Conservation (phyloP, 2,888 invertebrate species). For the Elysia crispata region DNA sequence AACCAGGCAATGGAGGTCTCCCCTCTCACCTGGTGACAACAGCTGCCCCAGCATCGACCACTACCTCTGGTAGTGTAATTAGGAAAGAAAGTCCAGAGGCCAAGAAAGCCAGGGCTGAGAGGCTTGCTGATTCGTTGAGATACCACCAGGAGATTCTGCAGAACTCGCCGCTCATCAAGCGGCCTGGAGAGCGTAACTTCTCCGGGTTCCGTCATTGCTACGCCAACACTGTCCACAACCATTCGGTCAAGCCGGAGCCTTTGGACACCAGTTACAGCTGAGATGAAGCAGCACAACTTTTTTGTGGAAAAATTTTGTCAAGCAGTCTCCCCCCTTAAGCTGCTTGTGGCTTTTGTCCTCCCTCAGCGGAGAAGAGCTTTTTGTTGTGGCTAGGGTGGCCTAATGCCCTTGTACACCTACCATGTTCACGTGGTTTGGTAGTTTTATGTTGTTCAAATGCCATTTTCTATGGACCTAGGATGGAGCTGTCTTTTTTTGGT, state of each 20-base stretch:
- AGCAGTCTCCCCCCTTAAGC: constrained; percentile 41
- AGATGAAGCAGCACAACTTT: background rate
- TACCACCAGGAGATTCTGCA: constrained; percentile 53
- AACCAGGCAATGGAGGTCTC: background rate
- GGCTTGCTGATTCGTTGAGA: constrained; percentile 50
- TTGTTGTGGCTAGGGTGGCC: constrained; percentile 30
- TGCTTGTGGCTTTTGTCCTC: constrained; percentile 42
- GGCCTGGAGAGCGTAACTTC: constrained; percentile 50
- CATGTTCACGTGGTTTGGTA: constrained; percentile 12
- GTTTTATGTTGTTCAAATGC: constrained; percentile 44
- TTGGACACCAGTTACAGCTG: constrained; percentile 49
- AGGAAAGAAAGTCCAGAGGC: constrained; percentile 49
- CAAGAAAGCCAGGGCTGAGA: constrained; percentile 47
- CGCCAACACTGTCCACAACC: constrained; percentile 46
- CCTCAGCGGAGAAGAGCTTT: constrained; percentile 15
- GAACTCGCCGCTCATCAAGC: constrained; percentile 52
- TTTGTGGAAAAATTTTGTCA: constrained; percentile 31
- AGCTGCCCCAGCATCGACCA: constrained; percentile 33
- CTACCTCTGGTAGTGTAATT: constrained; percentile 39
- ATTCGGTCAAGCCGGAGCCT: constrained; percentile 48
- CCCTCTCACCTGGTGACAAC: constrained; percentile 1
- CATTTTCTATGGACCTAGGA: constrained; percentile 44
- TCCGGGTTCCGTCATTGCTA: constrained; percentile 53
- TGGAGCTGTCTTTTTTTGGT: constrained; percentile 35
- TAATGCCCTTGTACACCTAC: too few relatives aligned